phyloP scores from a whole-genome alignment of 2,797 vertebrate species.

The Diceros bicornis region DNA sequence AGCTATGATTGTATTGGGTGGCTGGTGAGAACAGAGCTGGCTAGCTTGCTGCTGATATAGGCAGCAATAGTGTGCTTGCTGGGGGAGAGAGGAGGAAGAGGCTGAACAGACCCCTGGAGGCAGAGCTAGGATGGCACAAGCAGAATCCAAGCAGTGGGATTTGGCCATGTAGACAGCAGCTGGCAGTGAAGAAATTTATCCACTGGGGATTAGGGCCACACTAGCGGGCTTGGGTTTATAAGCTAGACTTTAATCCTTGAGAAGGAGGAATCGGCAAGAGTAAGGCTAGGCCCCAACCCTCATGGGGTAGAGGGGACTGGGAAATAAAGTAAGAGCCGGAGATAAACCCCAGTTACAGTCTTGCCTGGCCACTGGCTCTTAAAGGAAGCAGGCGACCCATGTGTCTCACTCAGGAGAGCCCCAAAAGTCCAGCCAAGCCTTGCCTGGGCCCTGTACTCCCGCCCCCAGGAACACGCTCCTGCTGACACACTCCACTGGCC shows the following conservation, averaged over 20 bases:
- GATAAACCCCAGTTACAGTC: not conserved
- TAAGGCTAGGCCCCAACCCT: not conserved
- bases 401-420: not conserved
- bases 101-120: not conserved
- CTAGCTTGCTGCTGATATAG: not conserved
- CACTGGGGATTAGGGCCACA: not conserved
- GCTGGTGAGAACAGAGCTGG: not conserved
- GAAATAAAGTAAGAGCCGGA: not conserved
- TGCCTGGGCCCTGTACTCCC: not conserved
- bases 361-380: not conserved
- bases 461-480: not conserved
- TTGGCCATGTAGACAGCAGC: not conserved
- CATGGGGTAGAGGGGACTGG: not conserved
- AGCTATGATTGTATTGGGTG: rapidly evolving
- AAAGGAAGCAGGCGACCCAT: not conserved
- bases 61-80: not conserved
- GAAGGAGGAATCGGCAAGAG: not conserved
- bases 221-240: not conserved
- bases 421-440: not conserved
- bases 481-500: not conserved
- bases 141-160: not conserved
- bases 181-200: not conserved
- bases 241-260: not conserved
- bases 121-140: not conserved
- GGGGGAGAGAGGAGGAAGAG: not conserved